Conservation (phyloP, 2,888 invertebrate species). For the Spisula subtruncata region DNA sequence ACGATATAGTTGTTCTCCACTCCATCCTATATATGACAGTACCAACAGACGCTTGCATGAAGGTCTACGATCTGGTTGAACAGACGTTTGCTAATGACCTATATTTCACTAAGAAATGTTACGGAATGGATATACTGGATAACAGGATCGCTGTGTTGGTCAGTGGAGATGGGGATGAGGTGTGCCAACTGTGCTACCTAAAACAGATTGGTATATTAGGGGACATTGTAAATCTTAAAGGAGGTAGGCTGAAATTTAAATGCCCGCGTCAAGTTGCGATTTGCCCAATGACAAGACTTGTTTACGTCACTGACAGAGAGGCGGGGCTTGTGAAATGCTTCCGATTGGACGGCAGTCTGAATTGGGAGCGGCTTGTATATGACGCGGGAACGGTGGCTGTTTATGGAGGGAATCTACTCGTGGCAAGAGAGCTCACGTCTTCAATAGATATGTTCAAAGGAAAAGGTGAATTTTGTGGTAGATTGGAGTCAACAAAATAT, state of each 20-base stretch:
- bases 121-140: constrained; percentile 50
- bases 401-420: constrained; percentile 55
- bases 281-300: constrained; percentile 58
- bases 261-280: constrained; percentile 51
- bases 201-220: constrained; percentile 51
- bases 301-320: constrained; percentile 60
- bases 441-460: constrained; percentile 57
- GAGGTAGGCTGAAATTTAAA: constrained; percentile 48
- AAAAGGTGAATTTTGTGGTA: constrained; percentile 51
- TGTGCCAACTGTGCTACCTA: constrained; percentile 56
- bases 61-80: constrained; percentile 39
- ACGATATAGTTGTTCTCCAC: constrained; percentile 45
- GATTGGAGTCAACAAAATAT: constrained; percentile 58
- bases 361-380: constrained; percentile 60
- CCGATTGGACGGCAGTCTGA: constrained; percentile 55
- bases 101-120: constrained; percentile 54
- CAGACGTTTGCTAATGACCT: constrained; percentile 26
- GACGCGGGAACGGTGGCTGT: constrained; percentile 55
- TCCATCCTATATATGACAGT: constrained; percentile 55
- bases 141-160: constrained; percentile 50
- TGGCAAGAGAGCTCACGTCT: constrained; percentile 51
- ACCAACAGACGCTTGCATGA: constrained; percentile 49
- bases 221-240: constrained; percentile 47
- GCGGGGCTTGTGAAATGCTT: constrained; percentile 60
- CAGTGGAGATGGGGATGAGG: constrained; percentile 34